Conservation (phyloP, 2,888 invertebrate genomes). For the Celastrina argiolus region DNA sequence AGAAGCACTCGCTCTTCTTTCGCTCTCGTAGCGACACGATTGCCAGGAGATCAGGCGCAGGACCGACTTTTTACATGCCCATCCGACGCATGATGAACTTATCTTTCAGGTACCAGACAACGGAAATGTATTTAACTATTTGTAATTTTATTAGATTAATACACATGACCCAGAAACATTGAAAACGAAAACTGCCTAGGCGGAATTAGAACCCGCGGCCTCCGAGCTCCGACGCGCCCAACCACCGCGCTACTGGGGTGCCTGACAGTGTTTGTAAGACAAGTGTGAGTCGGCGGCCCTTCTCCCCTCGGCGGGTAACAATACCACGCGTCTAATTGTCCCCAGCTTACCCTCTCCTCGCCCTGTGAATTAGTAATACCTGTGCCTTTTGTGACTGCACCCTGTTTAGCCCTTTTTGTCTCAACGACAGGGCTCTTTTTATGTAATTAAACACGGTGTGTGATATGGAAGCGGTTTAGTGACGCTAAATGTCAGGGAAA, state of each 20-base stretch:
- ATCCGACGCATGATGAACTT: too few relatives aligned
- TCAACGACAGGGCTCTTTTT: neutral
- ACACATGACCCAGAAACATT: too few relatives aligned
- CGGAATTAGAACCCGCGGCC: too few relatives aligned
- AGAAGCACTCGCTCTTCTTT: too few relatives aligned
- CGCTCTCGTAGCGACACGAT: too few relatives aligned
- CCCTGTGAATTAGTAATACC: slow-evolving; percentile 10
- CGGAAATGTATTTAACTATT: too few relatives aligned
- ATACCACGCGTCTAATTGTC: neutral
- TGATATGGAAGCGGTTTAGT: neutral
- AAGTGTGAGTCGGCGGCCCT: neutral
- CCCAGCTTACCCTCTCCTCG: neutral
- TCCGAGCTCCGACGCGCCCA: too few relatives aligned
- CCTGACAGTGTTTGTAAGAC: slow-evolving; percentile 1
- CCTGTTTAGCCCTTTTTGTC: slow-evolving; percentile 5
- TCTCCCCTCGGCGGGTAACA: neutral
- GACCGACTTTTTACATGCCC: too few relatives aligned
- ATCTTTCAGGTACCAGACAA: too few relatives aligned
- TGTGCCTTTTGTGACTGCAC: neutral
- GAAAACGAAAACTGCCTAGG: too few relatives aligned
- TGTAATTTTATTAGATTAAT: too few relatives aligned
- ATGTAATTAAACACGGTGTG: neutral
- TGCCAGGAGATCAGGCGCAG: too few relatives aligned
- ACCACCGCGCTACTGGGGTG: neutral
- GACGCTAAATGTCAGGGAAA: neutral